These are phyloP conservation scores for Prionailurus viverrinus DNA, from an alignment of 2,113 vertebrate genomes.

Conservation along the genomic window DNA sequence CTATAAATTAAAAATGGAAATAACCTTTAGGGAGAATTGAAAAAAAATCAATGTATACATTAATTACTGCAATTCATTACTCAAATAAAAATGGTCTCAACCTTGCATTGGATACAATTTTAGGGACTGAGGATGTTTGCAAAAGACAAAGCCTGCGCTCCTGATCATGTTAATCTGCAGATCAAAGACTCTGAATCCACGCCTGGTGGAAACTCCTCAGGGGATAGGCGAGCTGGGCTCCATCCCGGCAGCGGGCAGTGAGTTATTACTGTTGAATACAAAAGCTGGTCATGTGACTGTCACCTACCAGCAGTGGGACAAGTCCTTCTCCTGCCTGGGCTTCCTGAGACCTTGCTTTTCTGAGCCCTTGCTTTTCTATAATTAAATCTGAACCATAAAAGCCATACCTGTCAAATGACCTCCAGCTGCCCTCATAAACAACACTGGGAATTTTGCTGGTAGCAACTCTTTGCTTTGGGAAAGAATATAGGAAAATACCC, in stretches of 20 bases:
- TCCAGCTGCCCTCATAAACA: slow-evolving; percentile 85
- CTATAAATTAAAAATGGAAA: slow-evolving; percentile 98
- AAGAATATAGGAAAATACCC: slow-evolving; percentile 78
- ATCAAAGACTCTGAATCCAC: slow-evolving; percentile 91
- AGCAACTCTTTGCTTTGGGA: slow-evolving; percentile 77
- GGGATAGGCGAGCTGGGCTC: slow-evolving; percentile 93
- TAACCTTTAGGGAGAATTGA: slow-evolving; percentile 94
- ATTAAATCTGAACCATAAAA: slow-evolving; percentile 88
- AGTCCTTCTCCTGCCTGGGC: slow-evolving; percentile 85
- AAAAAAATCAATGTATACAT: slow-evolving; percentile 96
- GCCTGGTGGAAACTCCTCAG: slow-evolving; percentile 91
- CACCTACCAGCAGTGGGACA: slow-evolving; percentile 87
- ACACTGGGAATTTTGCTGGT: slow-evolving; percentile 73
- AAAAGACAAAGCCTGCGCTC: slow-evolving; percentile 93
- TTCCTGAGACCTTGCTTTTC: slow-evolving; percentile 90
- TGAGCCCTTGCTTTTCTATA: slow-evolving; percentile 87
- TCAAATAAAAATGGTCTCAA: slow-evolving; percentile 96
- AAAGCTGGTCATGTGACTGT: slow-evolving; percentile 93
- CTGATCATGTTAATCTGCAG: slow-evolving; percentile 94
- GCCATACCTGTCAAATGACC: slow-evolving; percentile 83
- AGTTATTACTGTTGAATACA: slow-evolving; percentile 97
- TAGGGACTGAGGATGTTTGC: slow-evolving; percentile 89
- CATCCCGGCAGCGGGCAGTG: slow-evolving; percentile 91
- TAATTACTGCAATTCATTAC: slow-evolving; percentile 99
- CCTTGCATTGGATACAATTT: slow-evolving; percentile 94